Conservation (phyloP, 2,888 invertebrate genomes). For the Metallyticus violacea region DNA sequence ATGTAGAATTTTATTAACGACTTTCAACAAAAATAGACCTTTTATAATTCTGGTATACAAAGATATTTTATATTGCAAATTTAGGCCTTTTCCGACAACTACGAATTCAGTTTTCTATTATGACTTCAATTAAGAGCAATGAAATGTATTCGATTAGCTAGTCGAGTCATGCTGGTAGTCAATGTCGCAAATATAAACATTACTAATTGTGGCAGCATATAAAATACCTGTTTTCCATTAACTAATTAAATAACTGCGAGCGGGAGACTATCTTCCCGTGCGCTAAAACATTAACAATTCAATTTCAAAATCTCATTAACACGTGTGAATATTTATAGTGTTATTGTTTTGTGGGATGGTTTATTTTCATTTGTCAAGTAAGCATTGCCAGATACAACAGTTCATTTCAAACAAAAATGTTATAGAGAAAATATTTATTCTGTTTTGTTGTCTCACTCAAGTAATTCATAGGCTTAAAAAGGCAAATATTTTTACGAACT, state of each 20-base stretch:
- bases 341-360: too few relatives aligned
- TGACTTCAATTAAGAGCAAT: too few relatives aligned
- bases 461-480: neutral
- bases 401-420: neutral
- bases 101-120: too few relatives aligned
- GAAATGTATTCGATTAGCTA: too few relatives aligned
- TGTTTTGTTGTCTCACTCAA: neutral
- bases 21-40: too few relatives aligned
- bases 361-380: neutral
- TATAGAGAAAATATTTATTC: neutral
- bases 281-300: neutral
- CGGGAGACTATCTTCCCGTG: neutral
- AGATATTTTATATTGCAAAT: too few relatives aligned
- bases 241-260: neutral
- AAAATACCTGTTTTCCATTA: neutral
- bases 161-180: too few relatives aligned
- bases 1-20: too few relatives aligned
- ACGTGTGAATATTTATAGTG: neutral
- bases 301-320: neutral
- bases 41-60: too few relatives aligned
- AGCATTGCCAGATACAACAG: neutral
- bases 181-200: neutral
- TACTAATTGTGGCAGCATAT: neutral
- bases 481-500: neutral
- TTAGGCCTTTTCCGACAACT: too few relatives aligned